A percentile compares a stretch with the other conserved stretches of the same genome.
Conservation (phyloP, 2,113 vertebrate genomes). For the Anarhynchus alexandrinus region DNA sequence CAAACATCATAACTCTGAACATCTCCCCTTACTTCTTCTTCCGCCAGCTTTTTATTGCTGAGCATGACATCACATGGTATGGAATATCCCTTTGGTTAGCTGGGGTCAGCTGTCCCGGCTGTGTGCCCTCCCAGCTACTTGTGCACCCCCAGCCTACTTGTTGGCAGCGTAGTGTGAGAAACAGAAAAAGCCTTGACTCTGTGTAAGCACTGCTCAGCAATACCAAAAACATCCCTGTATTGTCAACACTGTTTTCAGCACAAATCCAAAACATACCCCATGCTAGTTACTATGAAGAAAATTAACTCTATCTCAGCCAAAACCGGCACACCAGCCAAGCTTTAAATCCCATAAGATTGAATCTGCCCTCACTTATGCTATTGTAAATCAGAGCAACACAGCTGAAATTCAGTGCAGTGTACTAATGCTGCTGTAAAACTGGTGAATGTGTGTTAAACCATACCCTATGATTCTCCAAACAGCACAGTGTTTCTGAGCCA, state of each 20-base stretch:
- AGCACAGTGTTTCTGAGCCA: neutral
- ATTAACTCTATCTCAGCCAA: neutral
- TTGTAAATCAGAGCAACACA: neutral
- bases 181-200: neutral
- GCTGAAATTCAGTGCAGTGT: neutral
- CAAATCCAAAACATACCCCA: neutral
- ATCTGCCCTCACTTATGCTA: neutral
- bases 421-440: neutral
- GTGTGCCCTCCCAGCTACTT: no score
- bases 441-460: neutral
- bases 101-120: neutral
- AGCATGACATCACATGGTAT: neutral
- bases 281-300: neutral
- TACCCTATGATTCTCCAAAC: neutral
- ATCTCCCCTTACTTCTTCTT: no score
- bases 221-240: fast-evolving
- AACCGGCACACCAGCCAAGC: neutral
- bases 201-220: neutral
- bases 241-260: neutral
- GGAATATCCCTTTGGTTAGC: neutral
- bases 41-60: neutral
- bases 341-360: neutral
- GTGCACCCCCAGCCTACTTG: neutral
- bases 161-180: neutral
- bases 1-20: fast-evolving